Evolutionary conservation across 1,140 invertebrate genomes (phyloP).

Genomic region (Galleria mellonella): DNA sequence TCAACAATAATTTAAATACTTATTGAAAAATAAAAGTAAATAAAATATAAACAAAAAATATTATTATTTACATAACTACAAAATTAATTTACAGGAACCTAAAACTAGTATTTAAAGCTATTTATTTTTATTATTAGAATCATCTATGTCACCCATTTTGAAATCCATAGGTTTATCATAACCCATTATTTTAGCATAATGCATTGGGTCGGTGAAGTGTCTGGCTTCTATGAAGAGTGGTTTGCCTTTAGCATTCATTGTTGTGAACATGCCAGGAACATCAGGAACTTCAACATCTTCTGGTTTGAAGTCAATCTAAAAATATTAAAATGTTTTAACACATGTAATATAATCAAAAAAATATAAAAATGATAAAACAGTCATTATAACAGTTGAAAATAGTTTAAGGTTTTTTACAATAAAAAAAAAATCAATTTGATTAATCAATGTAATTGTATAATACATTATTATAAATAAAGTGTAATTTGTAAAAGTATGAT

Average conservation of each 20-base stretch:
- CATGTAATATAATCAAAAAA: too few species aligned
- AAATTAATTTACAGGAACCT: slow-evolving; percentile 15
- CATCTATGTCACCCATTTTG: slow-evolving; percentile 69
- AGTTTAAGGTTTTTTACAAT: too few species aligned
- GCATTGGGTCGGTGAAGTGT: slow-evolving; percentile 79
- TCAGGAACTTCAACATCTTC: slow-evolving; percentile 87
- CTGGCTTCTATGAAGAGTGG: slow-evolving; percentile 86
- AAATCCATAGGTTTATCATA: slow-evolving; percentile 93
- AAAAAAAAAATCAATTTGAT: too few species aligned
- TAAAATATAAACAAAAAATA: neutral
- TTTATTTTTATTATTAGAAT: slow-evolving; percentile 30
- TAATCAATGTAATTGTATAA: too few species aligned
- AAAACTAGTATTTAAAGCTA: slow-evolving; percentile 12
- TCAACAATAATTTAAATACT: too few species aligned
- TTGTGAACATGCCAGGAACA: slow-evolving; percentile 87
- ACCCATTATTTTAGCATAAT: slow-evolving; percentile 91
- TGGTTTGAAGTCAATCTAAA: slow-evolving; percentile 82
- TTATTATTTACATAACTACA: slow-evolving; percentile 6
- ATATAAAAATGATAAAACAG: too few species aligned
- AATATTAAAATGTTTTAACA: slow-evolving; percentile 22
- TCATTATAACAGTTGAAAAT: too few species aligned
- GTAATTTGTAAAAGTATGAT: too few species aligned
- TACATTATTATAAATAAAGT: too few species aligned
- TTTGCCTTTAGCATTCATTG: slow-evolving; percentile 80
- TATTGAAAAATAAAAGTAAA: neutral